Base-by-base conservation (phyloP, 2,888 invertebrate genomes). In the Cybosia mesomella region DNA sequence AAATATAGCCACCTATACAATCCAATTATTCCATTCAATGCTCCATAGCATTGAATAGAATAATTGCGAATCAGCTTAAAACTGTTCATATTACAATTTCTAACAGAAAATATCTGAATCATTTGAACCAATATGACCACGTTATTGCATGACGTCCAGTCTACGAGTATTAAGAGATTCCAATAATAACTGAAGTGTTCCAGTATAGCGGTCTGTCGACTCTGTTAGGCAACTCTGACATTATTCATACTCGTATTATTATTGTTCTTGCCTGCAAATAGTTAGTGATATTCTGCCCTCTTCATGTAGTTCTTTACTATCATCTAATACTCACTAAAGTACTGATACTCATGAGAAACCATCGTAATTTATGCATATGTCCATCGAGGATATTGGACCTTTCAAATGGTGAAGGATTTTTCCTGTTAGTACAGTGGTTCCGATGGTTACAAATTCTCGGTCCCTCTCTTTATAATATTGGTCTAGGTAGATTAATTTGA, bases 121-220 rank as follows among this genome's bases (percentile, higher is more conserved):
- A 79, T 69, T 73, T 70, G 77, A 82, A 75, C 80, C 70, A 84
- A 82, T 85, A 85, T 82, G 80, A 75, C 66, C 77, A 76, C 74
- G 78, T 80, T 82, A 87, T 84, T 86, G 83, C 84, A 80, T 80
- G 86, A 78, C 83, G 84, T 79, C 74, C 82, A 80, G 81, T 83
- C 82, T 81, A 75, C 81, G 80, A 77, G 80, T 80, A 83, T 77
- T 78, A 79, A 82, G 79, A 85, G 86, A 73, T 87, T 88, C 89
- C 86, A 89, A 89, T 89, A 90, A 90, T 90, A 90, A 85, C 89
- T 86, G 85, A 76, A 87, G 86, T 86, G 85, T 80, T 83, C 84
- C 76, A 75, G 77, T 81, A 79, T 81, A 85, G 67, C 76, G 82
- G 85, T 82, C 85, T 80, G 80, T 75, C 60, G 69, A 83, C 80